Conservation (phyloP, 2,888 invertebrate genomes). For the Spialia ferax region DNA sequence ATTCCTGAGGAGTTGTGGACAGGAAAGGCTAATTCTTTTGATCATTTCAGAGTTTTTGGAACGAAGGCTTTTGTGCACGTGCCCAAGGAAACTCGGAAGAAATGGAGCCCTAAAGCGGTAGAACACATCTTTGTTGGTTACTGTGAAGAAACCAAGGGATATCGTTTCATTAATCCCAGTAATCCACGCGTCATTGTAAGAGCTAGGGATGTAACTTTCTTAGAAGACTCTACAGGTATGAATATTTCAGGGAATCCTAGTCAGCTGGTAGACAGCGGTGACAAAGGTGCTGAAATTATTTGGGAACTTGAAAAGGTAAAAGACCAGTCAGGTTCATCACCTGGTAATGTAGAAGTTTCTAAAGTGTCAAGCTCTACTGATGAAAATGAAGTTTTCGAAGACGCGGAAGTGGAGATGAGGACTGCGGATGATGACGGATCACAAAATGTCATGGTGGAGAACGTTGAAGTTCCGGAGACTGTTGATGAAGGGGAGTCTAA, state of each 20-base stretch:
- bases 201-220: not conserved
- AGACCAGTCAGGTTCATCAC: not conserved
- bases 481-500: not conserved
- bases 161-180: not conserved
- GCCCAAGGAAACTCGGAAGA: slow-evolving; percentile 2
- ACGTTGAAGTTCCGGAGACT: not conserved
- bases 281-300: slow-evolving; percentile 2
- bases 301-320: not conserved
- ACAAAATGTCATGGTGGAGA: not conserved
- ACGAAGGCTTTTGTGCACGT: not conserved
- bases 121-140: not conserved
- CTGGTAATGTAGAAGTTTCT: not conserved
- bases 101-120: not conserved
- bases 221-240: not conserved
- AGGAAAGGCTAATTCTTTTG: not conserved
- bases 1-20: slow-evolving; percentile 3
- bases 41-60: not conserved
- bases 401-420: not conserved
- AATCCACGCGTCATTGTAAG: slow-evolving; percentile 3
- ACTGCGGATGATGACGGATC: not conserved
- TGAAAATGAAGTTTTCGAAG: not conserved
- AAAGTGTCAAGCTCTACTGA: not conserved
- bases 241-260: not conserved
- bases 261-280: not conserved
- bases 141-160: not conserved